A percentile compares a stretch with the other conserved stretches of the same genome.
Evolutionary conservation across 2,797 vertebrate species (phyloP).

Genomic region (Chloroceryle inda): DNA sequence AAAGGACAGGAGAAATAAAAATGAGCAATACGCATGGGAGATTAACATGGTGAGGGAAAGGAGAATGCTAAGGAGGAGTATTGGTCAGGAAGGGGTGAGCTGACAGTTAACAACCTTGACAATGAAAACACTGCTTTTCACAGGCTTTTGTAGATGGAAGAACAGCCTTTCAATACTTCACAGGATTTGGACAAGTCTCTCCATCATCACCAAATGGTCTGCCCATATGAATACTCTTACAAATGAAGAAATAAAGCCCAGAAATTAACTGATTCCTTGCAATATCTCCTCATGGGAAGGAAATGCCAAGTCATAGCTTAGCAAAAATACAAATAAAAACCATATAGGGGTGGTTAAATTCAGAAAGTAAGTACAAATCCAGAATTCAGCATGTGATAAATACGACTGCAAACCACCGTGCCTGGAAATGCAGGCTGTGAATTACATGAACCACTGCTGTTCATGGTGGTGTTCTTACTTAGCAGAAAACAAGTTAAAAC

Average conservation of each 20-base stretch:
- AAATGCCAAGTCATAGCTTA: not conserved
- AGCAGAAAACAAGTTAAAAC: not conserved
- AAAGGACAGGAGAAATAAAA: not conserved
- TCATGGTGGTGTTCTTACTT: not conserved
- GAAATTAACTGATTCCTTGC: not conserved
- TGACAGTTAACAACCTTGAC: not conserved
- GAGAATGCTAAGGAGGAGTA: not conserved
- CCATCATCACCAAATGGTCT: not conserved
- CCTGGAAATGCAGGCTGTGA: not conserved
- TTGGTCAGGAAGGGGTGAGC: not conserved
- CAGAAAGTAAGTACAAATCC: not conserved
- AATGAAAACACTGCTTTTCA: not conserved
- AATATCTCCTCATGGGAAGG: not conserved
- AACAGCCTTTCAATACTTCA: not conserved
- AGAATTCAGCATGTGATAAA: not conserved
- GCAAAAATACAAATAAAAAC: not conserved
- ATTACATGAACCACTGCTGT: not conserved
- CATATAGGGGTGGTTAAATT: not conserved
- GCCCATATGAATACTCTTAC: not conserved
- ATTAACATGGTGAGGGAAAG: not conserved
- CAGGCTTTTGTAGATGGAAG: not conserved
- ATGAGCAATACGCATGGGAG: not conserved
- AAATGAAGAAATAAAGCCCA: not conserved
- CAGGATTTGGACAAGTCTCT: not conserved
- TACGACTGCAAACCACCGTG: not conserved